Percentiles rank a stretch among this genome's conserved stretches.
These are phyloP conservation scores for Coptodon rendalli DNA, from an alignment of 2,113 vertebrate species.

Conservation along the genomic window DNA sequence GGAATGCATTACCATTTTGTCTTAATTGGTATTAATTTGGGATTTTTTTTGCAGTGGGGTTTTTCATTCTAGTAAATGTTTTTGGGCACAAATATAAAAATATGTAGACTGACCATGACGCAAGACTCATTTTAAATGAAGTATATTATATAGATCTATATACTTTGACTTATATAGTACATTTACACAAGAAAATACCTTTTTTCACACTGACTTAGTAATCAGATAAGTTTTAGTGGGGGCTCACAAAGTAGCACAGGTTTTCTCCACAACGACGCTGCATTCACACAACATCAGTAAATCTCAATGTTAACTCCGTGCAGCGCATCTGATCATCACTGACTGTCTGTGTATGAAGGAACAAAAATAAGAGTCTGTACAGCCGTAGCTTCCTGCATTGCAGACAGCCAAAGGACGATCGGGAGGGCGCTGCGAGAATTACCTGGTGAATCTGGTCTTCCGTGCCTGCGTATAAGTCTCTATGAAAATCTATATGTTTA, in stretches of 20 bases:
- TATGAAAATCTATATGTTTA: conserved; percentile 25
- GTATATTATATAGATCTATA: not conserved
- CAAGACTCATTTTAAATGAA: not conserved
- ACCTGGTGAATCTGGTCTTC: conserved; percentile 46
- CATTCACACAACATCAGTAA: not conserved
- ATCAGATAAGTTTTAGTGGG: not conserved
- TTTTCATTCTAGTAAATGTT: not conserved
- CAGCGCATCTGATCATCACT: not conserved
- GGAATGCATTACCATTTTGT: not conserved
- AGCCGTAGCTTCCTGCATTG: not conserved
- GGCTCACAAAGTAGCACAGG: conserved; percentile 6
- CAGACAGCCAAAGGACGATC: not conserved
- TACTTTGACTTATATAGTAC: not conserved
- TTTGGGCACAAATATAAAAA: not conserved
- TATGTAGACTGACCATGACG: not conserved
- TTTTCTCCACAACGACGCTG: not conserved
- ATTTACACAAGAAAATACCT: not conserved
- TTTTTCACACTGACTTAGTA: not conserved
- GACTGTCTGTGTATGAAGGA: not conserved
- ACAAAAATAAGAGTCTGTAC: not conserved
- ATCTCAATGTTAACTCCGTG: not conserved
- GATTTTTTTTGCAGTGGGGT: not conserved
- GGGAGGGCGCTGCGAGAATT: not conserved
- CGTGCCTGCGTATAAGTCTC: conserved; percentile 44
- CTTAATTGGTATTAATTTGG: not conserved